phyloP scores from a whole-genome alignment of 1,140 invertebrate species.

The Panulirus ornatus region DNA sequence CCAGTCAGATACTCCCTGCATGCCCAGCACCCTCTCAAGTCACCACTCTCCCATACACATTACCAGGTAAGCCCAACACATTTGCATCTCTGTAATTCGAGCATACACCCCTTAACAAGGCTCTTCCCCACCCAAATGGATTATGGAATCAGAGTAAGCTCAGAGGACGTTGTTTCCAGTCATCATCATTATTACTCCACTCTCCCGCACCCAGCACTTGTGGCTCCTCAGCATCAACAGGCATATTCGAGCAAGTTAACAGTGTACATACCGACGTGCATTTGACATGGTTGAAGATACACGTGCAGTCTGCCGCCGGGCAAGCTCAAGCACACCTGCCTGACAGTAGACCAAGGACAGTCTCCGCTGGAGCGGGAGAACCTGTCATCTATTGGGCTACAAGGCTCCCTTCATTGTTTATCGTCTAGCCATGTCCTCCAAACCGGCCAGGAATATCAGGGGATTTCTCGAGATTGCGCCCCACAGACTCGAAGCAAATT shows the following conservation, averaged over 20 bases:
- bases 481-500: not conserved
- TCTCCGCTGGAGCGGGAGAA: not conserved
- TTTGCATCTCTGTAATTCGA: no score
- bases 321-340: conserved; percentile 7
- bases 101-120: no score
- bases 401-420: conserved; percentile 9
- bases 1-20: no score
- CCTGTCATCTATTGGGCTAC: conserved; percentile 11
- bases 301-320: not conserved
- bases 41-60: no score
- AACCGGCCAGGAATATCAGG: conserved; percentile 8
- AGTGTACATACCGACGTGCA: not conserved
- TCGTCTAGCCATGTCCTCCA: conserved; percentile 22
- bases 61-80: no score
- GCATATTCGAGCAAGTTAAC: not conserved
- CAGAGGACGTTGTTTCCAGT: no score
- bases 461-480: conserved; percentile 1
- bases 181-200: no score
- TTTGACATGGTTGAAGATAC: not conserved
- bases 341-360: conserved; percentile 30
- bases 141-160: no score
- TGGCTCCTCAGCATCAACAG: no score
- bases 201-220: no score
- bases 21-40: no score
- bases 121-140: no score